These are phyloP conservation scores for Marmota monax DNA, from an alignment of 2,113 vertebrate genomes.

Conservation along the genomic window DNA sequence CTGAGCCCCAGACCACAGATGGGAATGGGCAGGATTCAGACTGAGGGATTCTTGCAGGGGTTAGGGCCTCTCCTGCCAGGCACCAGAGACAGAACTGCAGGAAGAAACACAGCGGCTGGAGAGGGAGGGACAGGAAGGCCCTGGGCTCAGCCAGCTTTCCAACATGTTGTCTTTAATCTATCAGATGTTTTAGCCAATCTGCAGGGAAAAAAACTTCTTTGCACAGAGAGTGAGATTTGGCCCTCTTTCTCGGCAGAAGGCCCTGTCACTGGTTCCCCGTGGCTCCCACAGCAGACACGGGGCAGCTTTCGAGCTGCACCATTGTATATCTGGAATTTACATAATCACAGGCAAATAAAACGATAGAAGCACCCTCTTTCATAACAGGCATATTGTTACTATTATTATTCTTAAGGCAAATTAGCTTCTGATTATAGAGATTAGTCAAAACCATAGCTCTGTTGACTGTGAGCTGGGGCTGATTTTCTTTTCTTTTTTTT, in stretches of 20 bases:
- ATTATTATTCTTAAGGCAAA: conserved; percentile 78
- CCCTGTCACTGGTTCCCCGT: background rate
- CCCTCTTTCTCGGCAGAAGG: conserved; percentile 21
- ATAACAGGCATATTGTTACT: conserved; percentile 75
- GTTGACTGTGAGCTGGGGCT: conserved; percentile 65
- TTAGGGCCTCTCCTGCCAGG: background rate
- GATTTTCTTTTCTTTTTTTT: conserved; percentile 75
- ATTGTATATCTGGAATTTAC: conserved; percentile 66
- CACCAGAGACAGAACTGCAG: background rate
- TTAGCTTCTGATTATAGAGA: conserved; percentile 80
- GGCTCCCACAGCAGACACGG: background rate
- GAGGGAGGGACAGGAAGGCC: background rate
- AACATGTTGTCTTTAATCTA: background rate
- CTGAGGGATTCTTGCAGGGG: background rate
- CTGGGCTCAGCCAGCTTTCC: background rate
- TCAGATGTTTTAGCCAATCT: conserved; percentile 25
- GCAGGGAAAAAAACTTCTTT: conserved; percentile 26
- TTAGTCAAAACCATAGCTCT: conserved; percentile 71
- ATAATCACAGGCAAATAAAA: conserved; percentile 76
- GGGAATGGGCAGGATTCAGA: fast-evolving
- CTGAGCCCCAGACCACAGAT: background rate
- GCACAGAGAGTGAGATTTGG: background rate
- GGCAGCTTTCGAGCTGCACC: conserved; percentile 26
- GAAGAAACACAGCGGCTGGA: background rate
- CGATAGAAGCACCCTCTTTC: conserved; percentile 66